phyloP scores from a whole-genome alignment of 2,113 vertebrate species.

The Apaloderma vittatum region DNA sequence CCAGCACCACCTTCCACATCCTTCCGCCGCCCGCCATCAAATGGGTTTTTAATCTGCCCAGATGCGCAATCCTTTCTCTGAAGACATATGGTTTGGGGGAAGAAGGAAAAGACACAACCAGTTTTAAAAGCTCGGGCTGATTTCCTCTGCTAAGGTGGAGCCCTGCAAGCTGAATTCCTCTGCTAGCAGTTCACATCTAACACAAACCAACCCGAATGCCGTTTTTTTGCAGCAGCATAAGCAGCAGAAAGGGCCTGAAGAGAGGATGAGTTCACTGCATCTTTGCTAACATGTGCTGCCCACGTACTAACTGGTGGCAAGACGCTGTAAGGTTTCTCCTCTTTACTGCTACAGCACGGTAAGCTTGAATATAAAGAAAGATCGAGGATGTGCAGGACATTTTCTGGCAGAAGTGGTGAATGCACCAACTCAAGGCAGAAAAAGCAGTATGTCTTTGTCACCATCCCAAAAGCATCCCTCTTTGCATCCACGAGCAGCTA shows the following conservation, averaged over 20 bases:
- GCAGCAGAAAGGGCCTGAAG: background rate
- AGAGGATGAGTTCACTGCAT: background rate
- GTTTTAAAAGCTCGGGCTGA: background rate
- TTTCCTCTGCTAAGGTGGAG: background rate
- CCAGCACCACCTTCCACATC: background rate
- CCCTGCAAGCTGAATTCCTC: background rate
- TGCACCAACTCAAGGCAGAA: background rate
- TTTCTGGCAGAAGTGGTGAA: background rate
- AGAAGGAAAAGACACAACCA: background rate
- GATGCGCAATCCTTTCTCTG: background rate
- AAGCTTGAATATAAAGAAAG: background rate
- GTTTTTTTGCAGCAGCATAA: background rate
- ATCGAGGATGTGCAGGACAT: background rate
- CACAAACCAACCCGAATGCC: background rate
- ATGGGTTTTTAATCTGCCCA: slow-evolving; percentile 23
- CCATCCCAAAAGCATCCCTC: background rate
- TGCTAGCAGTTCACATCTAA: background rate
- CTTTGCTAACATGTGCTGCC: background rate
- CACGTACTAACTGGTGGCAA: background rate
- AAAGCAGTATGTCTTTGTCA: background rate
- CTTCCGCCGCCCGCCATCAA: background rate
- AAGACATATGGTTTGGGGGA: background rate
- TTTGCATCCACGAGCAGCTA: fast-evolving
- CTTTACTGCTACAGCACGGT: background rate
- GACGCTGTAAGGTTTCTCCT: background rate